Base-by-base conservation (phyloP, 2,888 invertebrate genomes). In the Drosophila seclusa region DNA sequence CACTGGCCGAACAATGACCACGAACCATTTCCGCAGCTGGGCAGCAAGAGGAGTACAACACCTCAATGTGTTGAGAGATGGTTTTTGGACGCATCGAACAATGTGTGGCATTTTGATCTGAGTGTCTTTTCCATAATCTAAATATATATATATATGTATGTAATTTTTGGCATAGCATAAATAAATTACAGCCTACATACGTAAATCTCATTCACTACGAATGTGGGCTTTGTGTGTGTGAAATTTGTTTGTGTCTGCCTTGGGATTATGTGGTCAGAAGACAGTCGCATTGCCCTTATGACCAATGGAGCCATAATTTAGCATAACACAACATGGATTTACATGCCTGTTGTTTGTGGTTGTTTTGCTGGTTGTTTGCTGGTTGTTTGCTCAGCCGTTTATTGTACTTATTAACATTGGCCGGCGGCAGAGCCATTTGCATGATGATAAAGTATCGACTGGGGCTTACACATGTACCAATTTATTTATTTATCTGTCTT, bases 381-480 rank as follows among this genome's bases (percentile, higher is more conserved):
- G 65, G 68, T 62, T 84, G 72, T 61, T 76, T 68, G 55, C 66
- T 53, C 49, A 57, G 59, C 58, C 76, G 50, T 73, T 85, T 64
- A 73, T 76, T 69, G 64, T 82, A 66, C 82, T 73, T 87, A 82
- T 75, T 84, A 80, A 66, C 59, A 67, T 66, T 53, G 64, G 59
- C 69, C 69, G 36, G 45, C 72, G 58, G 59, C 66, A 54, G 40
- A 31, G 48, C 71, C 73, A 89, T 88, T 82, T 80, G 72, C 86
- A 83, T 85, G 80, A 88, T 88, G 82, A 84, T 89, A 76, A 80
- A 90, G 89, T 85, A 88, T 79, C 89, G 74, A 82, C 86, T 73
- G 57, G 88, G 82, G 86, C 64, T 75, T 88, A 85, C 76, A 76
- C 57, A 67, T 80, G 68, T 82, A 82, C 24, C 75, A 66, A 79